phyloP scores from a whole-genome alignment of 2,797 vertebrate species.

The Diceros bicornis region DNA sequence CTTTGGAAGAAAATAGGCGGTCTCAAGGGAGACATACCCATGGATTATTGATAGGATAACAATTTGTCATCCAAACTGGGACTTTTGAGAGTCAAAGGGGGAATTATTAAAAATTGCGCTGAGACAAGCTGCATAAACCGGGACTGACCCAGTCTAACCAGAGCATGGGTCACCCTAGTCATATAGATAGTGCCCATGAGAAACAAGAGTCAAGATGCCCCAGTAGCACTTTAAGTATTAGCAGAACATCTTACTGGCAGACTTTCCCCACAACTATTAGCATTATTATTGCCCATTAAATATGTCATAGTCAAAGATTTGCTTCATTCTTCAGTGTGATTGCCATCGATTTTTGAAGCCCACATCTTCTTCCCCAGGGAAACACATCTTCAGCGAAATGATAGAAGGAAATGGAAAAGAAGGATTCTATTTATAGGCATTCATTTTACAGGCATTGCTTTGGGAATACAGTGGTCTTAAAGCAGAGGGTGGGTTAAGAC shows the following conservation, averaged over 20 bases:
- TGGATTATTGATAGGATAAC: background rate
- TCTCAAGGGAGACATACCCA: background rate
- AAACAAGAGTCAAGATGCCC: background rate
- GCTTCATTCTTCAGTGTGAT: slow-evolving; percentile 80
- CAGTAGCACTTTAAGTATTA: background rate
- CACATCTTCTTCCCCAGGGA: slow-evolving; percentile 81
- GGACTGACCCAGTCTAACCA: background rate
- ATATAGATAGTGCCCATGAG: background rate
- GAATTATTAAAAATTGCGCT: background rate
- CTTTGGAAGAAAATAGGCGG: slow-evolving; percentile 19
- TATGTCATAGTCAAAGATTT: slow-evolving; percentile 83
- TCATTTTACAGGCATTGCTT: slow-evolving; percentile 61
- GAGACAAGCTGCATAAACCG: background rate
- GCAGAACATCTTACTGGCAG: background rate
- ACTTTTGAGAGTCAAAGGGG: background rate
- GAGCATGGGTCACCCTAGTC: background rate
- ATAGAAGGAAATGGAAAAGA: slow-evolving; percentile 82
- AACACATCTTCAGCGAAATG: slow-evolving; percentile 79
- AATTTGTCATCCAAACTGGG: slow-evolving; percentile 14
- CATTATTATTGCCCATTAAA: slow-evolving; percentile 83
- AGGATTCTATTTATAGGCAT: slow-evolving; percentile 73
- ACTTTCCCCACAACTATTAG: slow-evolving; percentile 64
- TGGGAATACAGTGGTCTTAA: background rate
- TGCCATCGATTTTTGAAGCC: slow-evolving; percentile 85
- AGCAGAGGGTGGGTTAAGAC: background rate